These are phyloP conservation scores for Drosophila lutescens DNA, from an alignment of 2,888 invertebrate species.

Conservation along the genomic window DNA sequence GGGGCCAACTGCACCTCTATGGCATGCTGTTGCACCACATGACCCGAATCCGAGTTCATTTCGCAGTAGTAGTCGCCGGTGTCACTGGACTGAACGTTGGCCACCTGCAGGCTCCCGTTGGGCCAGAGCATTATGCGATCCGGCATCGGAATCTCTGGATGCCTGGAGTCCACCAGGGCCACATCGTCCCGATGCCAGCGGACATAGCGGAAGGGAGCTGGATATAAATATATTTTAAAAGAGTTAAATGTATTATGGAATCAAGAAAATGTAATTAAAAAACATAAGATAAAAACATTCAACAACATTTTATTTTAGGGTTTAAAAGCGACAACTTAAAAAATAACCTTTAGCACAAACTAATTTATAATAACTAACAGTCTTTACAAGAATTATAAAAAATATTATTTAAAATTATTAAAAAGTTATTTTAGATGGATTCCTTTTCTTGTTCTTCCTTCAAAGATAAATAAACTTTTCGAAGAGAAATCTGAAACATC, in stretches of 20 bases:
- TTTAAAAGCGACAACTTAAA: no score
- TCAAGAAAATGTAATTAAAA: no score
- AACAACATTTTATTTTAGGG: no score
- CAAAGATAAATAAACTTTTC: no score
- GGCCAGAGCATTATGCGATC: conserved; percentile 87
- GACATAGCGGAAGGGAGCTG: conserved; percentile 87
- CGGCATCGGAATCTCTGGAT: conserved; percentile 85
- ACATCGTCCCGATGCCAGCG: conserved; percentile 89
- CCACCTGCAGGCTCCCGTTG: conserved; percentile 89
- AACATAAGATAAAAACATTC: no score
- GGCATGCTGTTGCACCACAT: conserved; percentile 88
- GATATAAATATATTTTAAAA: accelerated
- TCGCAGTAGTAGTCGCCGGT: conserved; percentile 86
- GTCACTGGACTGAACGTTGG: conserved; percentile 85
- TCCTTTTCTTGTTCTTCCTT: no score
- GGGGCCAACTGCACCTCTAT: conserved; percentile 92
- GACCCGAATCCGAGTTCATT: conserved; percentile 80
- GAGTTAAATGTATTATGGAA: background rate
- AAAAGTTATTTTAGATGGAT: no score
- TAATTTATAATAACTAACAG: no score
- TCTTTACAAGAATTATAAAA: no score
- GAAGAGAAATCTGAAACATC: no score
- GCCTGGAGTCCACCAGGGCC: conserved; percentile 87
- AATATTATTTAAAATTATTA: no score
- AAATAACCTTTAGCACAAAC: no score